Percentiles rank a stretch among this genome's conserved stretches.
These are phyloP conservation scores for Rhabditoides inermis DNA, from an alignment of 2,888 invertebrate species.

Conservation along the genomic window DNA sequence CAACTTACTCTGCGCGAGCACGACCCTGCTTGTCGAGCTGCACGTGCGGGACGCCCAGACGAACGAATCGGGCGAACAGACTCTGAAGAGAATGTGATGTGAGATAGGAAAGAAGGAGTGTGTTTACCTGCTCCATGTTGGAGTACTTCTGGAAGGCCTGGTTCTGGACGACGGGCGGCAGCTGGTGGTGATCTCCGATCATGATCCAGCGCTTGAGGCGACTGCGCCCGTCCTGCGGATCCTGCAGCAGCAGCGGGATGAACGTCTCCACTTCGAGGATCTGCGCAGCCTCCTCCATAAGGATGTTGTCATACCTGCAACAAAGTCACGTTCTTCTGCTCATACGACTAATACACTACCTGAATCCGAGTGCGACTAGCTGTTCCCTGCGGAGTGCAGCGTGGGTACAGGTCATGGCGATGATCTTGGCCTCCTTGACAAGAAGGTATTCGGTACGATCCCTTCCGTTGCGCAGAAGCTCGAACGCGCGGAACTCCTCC, in stretches of 20 bases:
- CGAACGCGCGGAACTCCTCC: conserved; percentile 96
- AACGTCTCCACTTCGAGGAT: conserved; percentile 99
- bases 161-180: conserved; percentile 98
- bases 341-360: conserved; percentile 70
- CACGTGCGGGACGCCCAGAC: conserved; percentile 90
- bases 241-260: conserved; percentile 88
- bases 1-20: conserved; percentile 68
- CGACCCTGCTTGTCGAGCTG: conserved; percentile 95
- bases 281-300: conserved; percentile 98
- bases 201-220: conserved; percentile 97
- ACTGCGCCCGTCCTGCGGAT: conserved; percentile 89
- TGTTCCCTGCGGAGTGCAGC: conserved; percentile 93
- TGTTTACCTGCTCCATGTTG: conserved; percentile 87
- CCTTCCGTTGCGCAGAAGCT: conserved; percentile 82
- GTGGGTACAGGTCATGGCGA: conserved; percentile 99
- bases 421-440: conserved; percentile 84
- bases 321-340: neutral
- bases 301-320: conserved; percentile 70
- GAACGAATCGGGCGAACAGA: conserved; percentile 86
- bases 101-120: neutral
- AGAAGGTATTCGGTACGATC: conserved; percentile 91
- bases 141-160: conserved; percentile 98
- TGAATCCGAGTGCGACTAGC: conserved; percentile 70
- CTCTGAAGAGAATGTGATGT: conserved; percentile 57
- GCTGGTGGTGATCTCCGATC: conserved; percentile 97